Evolutionary conservation across 2,797 vertebrate species (phyloP).

Genomic region (Anisognathus igniventris): DNA sequence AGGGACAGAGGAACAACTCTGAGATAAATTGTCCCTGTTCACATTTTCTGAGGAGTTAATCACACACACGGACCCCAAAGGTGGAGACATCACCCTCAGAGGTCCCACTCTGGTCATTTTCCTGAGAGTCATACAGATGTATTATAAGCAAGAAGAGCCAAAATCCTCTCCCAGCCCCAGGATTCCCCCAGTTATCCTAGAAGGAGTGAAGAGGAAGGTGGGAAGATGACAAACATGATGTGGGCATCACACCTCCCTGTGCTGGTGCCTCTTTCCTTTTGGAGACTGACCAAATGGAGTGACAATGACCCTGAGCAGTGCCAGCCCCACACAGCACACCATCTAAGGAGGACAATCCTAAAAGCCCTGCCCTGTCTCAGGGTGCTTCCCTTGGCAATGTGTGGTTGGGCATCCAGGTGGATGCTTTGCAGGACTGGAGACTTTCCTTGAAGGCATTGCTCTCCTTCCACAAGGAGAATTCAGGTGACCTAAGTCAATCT

Average conservation of each 20-base stretch:
- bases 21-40: neutral
- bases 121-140: neutral
- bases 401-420: neutral
- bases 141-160: neutral
- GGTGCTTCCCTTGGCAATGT: rapidly evolving
- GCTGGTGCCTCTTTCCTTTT: neutral
- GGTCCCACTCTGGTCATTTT: neutral
- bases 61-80: rapidly evolving
- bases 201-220: neutral
- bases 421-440: neutral
- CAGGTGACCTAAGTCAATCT: neutral
- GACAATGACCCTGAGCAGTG: neutral
- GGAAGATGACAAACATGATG: rapidly evolving
- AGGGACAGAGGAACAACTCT: neutral
- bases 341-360: neutral
- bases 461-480: rapidly evolving
- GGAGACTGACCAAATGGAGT: neutral
- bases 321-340: neutral
- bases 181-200: neutral
- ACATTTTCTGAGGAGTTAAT: neutral
- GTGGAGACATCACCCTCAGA: neutral
- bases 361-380: neutral
- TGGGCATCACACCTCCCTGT: rapidly evolving
- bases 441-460: neutral
- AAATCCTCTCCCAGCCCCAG: neutral